Conservation (phyloP, 2,113 vertebrate species). For the Chaenocephalus aceratus region DNA sequence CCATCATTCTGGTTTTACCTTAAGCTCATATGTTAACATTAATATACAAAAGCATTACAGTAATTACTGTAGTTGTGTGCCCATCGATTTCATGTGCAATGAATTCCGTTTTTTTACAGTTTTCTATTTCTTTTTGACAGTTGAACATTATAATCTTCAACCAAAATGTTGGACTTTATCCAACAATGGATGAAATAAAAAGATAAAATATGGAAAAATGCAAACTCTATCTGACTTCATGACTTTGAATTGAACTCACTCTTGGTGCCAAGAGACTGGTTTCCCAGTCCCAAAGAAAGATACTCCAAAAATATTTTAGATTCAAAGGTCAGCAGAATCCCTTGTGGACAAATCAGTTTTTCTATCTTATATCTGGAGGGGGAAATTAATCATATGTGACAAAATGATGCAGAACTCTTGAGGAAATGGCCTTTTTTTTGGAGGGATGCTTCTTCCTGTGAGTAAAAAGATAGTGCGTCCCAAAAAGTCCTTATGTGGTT, state of each 20-base stretch:
- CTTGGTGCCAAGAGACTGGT: conserved; percentile 24
- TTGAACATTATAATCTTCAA: too few relatives aligned
- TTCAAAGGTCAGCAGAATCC: conserved; percentile 39
- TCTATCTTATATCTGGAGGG: conserved; percentile 34
- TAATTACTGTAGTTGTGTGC: too few relatives aligned
- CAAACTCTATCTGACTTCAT: neutral
- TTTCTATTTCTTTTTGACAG: too few relatives aligned
- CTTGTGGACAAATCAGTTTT: conserved; percentile 19
- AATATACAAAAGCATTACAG: too few relatives aligned
- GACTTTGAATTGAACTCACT: conserved; percentile 21
- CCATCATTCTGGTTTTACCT: neutral
- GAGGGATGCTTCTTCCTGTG: conserved; percentile 36
- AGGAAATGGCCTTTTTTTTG: conserved; percentile 2
- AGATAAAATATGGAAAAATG: too few relatives aligned
- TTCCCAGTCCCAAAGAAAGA: conserved; percentile 35
- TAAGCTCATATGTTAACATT: neutral
- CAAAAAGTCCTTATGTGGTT: neutral
- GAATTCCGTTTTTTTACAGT: too few relatives aligned
- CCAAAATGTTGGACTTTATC: too few relatives aligned
- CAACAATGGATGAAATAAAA: too few relatives aligned
- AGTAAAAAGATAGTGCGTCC: conserved; percentile 22
- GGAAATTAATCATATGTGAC: conserved; percentile 23
- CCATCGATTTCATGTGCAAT: too few relatives aligned
- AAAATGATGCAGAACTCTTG: neutral
- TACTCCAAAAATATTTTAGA: neutral